Conservation (phyloP, 2,113 vertebrate genomes). For the Indicator indicator region DNA sequence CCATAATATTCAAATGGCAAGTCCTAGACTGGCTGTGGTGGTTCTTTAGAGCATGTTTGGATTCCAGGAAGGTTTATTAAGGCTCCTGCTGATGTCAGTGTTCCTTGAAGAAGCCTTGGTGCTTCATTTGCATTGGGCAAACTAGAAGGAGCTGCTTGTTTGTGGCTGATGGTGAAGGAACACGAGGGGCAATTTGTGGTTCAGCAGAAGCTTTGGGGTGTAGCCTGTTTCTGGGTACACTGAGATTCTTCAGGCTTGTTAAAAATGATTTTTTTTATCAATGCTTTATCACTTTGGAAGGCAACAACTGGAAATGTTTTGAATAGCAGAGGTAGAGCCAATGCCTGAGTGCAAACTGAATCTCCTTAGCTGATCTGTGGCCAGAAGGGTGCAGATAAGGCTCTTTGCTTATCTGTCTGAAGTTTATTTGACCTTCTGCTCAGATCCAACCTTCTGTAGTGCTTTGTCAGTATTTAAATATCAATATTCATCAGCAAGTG, state of each 20-base stretch:
- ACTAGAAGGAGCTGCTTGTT: neutral
- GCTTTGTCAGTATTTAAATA: neutral
- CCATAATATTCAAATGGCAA: neutral
- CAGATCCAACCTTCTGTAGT: fast-evolving
- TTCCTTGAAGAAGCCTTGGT: neutral
- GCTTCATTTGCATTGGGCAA: neutral
- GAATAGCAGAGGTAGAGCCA: neutral
- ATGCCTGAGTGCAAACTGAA: neutral
- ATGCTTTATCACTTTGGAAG: neutral
- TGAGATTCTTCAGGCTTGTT: neutral
- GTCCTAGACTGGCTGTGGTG: neutral
- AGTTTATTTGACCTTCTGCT: neutral
- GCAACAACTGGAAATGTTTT: neutral
- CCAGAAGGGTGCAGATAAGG: neutral
- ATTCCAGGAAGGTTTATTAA: neutral
- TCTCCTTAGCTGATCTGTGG: neutral
- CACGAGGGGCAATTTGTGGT: neutral
- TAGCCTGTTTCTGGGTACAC: neutral
- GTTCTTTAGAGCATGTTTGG: neutral
- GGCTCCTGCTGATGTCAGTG: neutral
- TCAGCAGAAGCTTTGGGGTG: neutral
- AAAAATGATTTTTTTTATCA: neutral
- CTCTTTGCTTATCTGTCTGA: neutral
- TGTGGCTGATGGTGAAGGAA: neutral
- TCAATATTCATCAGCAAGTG: neutral